Percentiles rank a stretch among this genome's conserved stretches.
Evolutionary conservation across 2,888 invertebrate genomes (phyloP).

Genomic region (Sinopyrophorus schimmeli): DNA sequence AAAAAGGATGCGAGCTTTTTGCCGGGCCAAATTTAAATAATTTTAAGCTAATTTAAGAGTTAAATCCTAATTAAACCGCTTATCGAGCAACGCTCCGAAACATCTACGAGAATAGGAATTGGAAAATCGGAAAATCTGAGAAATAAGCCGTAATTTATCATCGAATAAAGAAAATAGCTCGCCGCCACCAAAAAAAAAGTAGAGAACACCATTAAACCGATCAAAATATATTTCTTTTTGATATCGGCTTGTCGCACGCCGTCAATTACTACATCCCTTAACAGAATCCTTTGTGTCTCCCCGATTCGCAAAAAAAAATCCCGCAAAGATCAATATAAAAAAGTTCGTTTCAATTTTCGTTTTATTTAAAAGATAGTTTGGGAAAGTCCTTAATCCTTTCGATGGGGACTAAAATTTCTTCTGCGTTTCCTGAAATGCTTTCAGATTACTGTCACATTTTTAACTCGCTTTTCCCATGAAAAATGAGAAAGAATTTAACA

Average conservation of each 20-base stretch:
- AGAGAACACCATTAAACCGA: not conserved
- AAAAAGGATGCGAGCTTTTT: no score
- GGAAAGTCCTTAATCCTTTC: constrained; percentile 5
- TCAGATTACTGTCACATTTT: constrained; percentile 24
- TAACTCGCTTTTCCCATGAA: constrained; percentile 13
- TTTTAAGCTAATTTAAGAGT: no score
- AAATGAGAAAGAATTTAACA: constrained; percentile 23
- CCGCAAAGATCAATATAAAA: constrained; percentile 1
- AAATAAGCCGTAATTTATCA: not conserved
- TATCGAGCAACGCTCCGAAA: no score
- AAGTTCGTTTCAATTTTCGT: not conserved
- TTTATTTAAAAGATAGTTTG: constrained; percentile 13
- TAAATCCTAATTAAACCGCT: no score
- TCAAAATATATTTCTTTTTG: constrained; percentile 1
- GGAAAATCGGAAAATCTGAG: not conserved
- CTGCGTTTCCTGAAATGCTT: constrained; percentile 19
- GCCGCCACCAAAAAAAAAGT: not conserved
- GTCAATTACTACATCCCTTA: constrained; percentile 1
- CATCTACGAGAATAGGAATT: no score
- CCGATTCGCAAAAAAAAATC: not conserved
- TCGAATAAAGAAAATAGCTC: not conserved
- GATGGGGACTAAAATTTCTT: constrained; percentile 15
- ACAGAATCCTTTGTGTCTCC: constrained; percentile 1
- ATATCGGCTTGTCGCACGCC: constrained; percentile 7
- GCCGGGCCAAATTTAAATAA: no score